phyloP scores from a whole-genome alignment of 2,113 vertebrate species.

The Mastomys natalensis region DNA sequence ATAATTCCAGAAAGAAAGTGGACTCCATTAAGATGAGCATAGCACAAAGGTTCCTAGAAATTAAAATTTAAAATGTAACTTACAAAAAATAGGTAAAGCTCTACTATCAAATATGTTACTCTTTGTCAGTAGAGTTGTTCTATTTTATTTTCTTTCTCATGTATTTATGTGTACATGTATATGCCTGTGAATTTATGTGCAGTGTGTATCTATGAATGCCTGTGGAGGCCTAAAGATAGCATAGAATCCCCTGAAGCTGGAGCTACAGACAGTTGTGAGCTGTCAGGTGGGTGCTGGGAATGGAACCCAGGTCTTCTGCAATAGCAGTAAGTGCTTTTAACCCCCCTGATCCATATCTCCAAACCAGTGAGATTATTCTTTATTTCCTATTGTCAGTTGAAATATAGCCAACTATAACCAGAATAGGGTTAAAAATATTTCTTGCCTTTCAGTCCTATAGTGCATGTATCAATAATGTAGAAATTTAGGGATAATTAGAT shows the following conservation, averaged over 20 bases:
- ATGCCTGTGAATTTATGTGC: neutral
- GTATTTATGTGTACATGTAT: neutral
- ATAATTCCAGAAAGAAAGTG: constrained; percentile 50
- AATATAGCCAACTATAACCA: constrained; percentile 45
- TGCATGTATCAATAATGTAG: neutral
- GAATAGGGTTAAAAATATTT: constrained; percentile 19
- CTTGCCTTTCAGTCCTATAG: neutral
- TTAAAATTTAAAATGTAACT: constrained; percentile 39
- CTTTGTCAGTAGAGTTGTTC: constrained; percentile 34
- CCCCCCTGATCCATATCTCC: neutral
- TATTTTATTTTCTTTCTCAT: neutral
- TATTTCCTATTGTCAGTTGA: constrained; percentile 56
- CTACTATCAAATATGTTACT: constrained; percentile 22
- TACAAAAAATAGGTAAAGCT: constrained; percentile 8
- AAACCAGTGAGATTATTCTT: neutral
- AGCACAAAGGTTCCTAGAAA: constrained; percentile 22
- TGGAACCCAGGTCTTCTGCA: neutral
- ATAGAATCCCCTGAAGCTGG: neutral
- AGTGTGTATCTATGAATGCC: neutral
- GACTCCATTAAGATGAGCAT: constrained; percentile 35
- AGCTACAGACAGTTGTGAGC: neutral
- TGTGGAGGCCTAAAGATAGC: neutral
- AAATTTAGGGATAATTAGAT: neutral
- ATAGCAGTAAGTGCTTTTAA: neutral
- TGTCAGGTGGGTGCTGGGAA: neutral